These are phyloP conservation scores for Caenorhabditis becei DNA, from an alignment of 2,888 invertebrate species.

Conservation along the genomic window DNA sequence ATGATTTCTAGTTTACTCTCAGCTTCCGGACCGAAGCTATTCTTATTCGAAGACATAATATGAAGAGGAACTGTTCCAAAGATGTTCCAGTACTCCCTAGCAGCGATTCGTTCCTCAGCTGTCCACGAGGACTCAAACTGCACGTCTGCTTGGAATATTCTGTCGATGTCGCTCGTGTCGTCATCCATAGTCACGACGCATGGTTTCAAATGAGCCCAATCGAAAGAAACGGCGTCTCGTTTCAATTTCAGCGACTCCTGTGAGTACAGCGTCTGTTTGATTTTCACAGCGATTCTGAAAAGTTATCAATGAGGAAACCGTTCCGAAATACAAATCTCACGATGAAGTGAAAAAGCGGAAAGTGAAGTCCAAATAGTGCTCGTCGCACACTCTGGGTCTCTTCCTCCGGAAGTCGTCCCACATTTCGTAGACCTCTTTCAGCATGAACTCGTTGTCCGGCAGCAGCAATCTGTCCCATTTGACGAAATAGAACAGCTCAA, in stretches of 20 bases:
- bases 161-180: background rate
- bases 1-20: constrained; percentile 32
- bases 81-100: constrained; percentile 48
- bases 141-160: constrained; percentile 4
- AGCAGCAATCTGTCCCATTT: constrained; percentile 43
- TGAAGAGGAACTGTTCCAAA: constrained; percentile 48
- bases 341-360: constrained; percentile 44
- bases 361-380: constrained; percentile 39
- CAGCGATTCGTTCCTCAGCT: constrained; percentile 14
- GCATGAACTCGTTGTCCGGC: constrained; percentile 12
- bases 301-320: background rate
- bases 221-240: constrained; percentile 15
- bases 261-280: constrained; percentile 9
- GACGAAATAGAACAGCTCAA: constrained; percentile 51
- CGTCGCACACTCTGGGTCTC: constrained; percentile 23
- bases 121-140: constrained; percentile 5
- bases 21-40: background rate
- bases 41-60: background rate
- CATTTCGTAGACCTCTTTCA: constrained; percentile 40
- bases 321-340: constrained; percentile 24
- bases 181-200: constrained; percentile 31
- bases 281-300: constrained; percentile 46
- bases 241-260: background rate
- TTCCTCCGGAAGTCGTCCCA: constrained; percentile 36
- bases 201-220: constrained; percentile 37